Base-by-base conservation (phyloP, 2,888 invertebrate species). In the Noctua janthina region DNA sequence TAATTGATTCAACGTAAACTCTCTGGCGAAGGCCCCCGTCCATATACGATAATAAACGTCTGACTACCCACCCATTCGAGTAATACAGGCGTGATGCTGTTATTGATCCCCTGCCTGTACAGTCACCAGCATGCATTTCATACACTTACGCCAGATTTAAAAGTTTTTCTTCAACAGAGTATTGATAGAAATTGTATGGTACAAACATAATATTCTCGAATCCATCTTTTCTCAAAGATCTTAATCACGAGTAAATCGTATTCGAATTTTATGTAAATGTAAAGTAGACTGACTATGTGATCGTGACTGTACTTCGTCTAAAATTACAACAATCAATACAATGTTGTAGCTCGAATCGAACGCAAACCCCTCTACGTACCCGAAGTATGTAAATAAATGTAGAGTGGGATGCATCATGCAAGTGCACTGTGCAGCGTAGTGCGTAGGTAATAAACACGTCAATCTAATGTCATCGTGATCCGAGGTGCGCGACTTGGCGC, bases 401-500 rank as follows among this genome's bases (percentile, higher is more conserved):
- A 78, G 88, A 88, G 88, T 87, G 82, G 78, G 79, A 76, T 74
- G 79, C 76, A 89, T 87, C 86, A 81, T 84, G 87, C 89, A 84
- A 88, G 88, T 90, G 83, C 87, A 87, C 89, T 79, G 84, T 85
- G 82, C 87, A 87, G 89, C 79, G 84, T 86, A 87, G 89, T 91
- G 90, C 82, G 85, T 87, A 87, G 89, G 91, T 93, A 94, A 93
- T 94, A 94, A 94, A 95, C 93, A 93, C 92, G 93, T 94, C 94
- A 95, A 94, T 94, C 93, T 93, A 94, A 92, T 92, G 93, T 92
- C 90, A 93, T 93, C 94, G 93, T 93, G 86, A 85, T 82, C 83
- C 92, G 92, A 93, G 94, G 93, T 91, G 93, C 93, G 94, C 93
- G 92, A 88, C 92, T 93, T 92, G 93, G 94, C 93, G 94, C 95